These are phyloP conservation scores for Cyrtorhinus lividipennis DNA, from an alignment of 1,140 invertebrate genomes.

Conservation along the genomic window DNA sequence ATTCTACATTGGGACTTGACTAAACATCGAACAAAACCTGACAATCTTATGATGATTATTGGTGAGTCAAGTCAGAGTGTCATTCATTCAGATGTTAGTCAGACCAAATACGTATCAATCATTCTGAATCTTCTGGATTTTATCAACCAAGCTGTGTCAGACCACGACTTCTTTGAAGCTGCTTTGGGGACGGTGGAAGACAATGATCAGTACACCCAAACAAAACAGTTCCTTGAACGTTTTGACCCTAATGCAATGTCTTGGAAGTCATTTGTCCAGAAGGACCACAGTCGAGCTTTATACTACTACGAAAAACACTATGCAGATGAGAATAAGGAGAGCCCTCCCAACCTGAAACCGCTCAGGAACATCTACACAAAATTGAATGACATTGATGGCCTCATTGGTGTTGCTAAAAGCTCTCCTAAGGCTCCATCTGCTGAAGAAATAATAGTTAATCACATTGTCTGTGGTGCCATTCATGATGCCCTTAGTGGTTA, in stretches of 20 bases:
- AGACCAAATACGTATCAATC: not conserved
- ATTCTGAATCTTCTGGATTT: conserved; percentile 12
- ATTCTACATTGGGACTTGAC: conserved; percentile 7
- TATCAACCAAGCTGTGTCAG: not conserved
- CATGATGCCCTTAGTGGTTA: conserved; percentile 62
- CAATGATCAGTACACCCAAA: not conserved
- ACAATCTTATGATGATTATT: not conserved
- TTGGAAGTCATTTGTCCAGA: conserved; percentile 48
- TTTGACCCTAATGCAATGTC: conserved; percentile 39
- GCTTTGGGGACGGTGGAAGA: not conserved
- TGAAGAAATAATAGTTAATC: conserved; percentile 39
- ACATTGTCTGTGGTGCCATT: conserved; percentile 51
- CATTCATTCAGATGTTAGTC: not conserved
- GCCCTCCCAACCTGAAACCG: conserved; percentile 27
- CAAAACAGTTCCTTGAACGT: not conserved
- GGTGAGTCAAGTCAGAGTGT: not conserved
- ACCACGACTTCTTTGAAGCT: not conserved
- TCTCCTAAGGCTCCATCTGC: conserved; percentile 46
- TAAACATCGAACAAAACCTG: conserved; percentile 2
- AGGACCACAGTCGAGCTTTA: conserved; percentile 53
- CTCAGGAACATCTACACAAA: conserved; percentile 57
- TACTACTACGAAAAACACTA: conserved; percentile 46
- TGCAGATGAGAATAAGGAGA: not conserved
- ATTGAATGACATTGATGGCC: conserved; percentile 59
- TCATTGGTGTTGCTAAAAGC: conserved; percentile 51